Base-by-base conservation (phyloP, 2,797 vertebrate species). In the Carduelis carduelis region DNA sequence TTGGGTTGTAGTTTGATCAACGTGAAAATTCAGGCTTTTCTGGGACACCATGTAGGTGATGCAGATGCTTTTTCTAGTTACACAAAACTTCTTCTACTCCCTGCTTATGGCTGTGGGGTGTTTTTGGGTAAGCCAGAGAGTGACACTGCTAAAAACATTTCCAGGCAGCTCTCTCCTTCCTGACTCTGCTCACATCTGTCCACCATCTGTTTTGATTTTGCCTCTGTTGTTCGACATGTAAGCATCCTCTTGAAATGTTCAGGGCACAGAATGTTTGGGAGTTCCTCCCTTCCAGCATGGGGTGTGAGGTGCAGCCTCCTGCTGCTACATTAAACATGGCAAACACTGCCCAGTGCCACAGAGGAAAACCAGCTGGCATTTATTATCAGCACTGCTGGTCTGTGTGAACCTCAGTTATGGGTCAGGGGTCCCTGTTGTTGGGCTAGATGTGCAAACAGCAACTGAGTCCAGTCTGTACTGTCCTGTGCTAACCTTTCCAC, bases 121-220 rank as follows among this genome's bases (percentile, higher is more conserved):
- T 8, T 81, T 76, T 82, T 5, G 43, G 39, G 59, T 88, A 80
- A 79, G 59, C 30, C 47, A 84, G 53, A 88, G 50, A 28, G 30
- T 78, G 88, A 86, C 74, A 70, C 59, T 79, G 30, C 39, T 83
- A 20, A 72, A 84, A 95, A 60, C 64, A 20, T 77, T 89, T 63
- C 32, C 60, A 89, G 83, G 50, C 69, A 78, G 72, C 57, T 88
- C 82, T 84, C 26, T 34, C 44, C 60, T 90, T 91, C 87, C 63
- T 55, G 59, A 47, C 27, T 65, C 43, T 1, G 1, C 24, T 77
- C 80, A 68, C 90, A 97, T 92, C 83, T 95, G 90, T 87, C 74
- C 56, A 18, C 86, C 85, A 90, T 76, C 86, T 95, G 83, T 53
- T 95, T 84, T 63, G 55, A 71, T 90, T 93, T 94, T 78, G 11